A percentile compares a stretch with the other conserved stretches of the same genome.
phyloP scores from a whole-genome alignment of 1,140 invertebrate species.

The Drosophila pectinifera region DNA sequence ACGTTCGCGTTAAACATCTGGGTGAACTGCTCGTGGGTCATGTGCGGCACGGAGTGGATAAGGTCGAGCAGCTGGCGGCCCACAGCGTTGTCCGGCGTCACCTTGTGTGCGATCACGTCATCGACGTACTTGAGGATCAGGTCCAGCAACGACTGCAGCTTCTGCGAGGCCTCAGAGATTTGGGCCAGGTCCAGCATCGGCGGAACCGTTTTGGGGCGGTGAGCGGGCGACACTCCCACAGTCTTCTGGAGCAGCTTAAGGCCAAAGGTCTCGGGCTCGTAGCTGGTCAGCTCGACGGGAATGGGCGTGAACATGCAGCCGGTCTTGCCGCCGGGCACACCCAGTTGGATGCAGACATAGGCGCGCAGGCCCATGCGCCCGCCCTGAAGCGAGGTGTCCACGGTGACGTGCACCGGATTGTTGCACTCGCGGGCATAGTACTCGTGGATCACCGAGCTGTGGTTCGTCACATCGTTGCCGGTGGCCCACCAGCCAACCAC shows the following conservation, averaged over 20 bases:
- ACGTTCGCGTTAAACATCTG: constrained; percentile 98
- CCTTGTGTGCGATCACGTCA: constrained; percentile 91
- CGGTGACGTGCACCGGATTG: constrained; percentile 96
- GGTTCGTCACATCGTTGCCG: constrained; percentile 97
- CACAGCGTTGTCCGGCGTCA: constrained; percentile 91
- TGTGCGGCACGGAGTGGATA: constrained; percentile 95
- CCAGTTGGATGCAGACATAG: constrained; percentile 93
- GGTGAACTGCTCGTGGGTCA: constrained; percentile 95
- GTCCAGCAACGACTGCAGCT: constrained; percentile 91
- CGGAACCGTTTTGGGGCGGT: constrained; percentile 88
- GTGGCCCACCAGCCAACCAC: constrained; percentile 99
- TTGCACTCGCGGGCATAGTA: constrained; percentile 97
- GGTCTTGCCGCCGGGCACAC: constrained; percentile 95
- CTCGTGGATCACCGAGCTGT: constrained; percentile 98
- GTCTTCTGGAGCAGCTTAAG: constrained; percentile 92
- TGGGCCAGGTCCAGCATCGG: constrained; percentile 94
- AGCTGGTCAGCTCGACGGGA: constrained; percentile 92
- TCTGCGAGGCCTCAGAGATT: constrained; percentile 92
- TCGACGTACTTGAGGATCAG: constrained; percentile 95
- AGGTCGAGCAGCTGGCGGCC: constrained; percentile 95
- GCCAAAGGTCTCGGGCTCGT: constrained; percentile 95
- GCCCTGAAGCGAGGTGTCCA: constrained; percentile 94
- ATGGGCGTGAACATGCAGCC: constrained; percentile 98
- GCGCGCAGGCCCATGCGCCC: constrained; percentile 95
- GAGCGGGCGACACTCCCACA: constrained; percentile 86